Evolutionary conservation across 2,797 vertebrate species (phyloP), one percentile per base, ranked within the genome.

Genomic region (Buphagus erythrorhynchus): DNA sequence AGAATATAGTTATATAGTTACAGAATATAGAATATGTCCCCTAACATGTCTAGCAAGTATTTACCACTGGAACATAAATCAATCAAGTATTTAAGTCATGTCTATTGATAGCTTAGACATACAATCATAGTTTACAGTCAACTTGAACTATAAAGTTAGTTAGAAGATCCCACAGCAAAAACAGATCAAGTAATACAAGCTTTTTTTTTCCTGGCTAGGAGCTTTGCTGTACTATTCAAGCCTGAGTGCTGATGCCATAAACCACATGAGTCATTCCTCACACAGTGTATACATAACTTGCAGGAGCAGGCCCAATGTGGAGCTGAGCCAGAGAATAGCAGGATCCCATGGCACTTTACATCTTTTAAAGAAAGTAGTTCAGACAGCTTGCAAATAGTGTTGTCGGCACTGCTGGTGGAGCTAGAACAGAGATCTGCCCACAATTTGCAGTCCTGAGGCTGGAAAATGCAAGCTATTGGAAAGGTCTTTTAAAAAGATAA

Each of bases 91-190:
- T 24, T 36, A 89, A 89, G 45, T 63, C 33, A n/a, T 20, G 65
- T 57, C 54, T 84, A 43, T 25, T 55, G 71, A 52, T 17, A 66
- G 29, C 16, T 54, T 46, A 40, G 1, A 61, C 9, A 45, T n/a
- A 55, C 8, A 58, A 24, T 11, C 62, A 45, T 2, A 68, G 42
- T 26, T 68, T 48, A 16, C 21, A 55, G 16, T 36, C 20, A 76
- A 11, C 54, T 83, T 73, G 1, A 83, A n/a, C 18, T 52, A 45
- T 45, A 46, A 73, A 52, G 8, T 38, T 71, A 58, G 54, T 71
- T 67, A 72, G 38, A 83, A 90, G n/a, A 86, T 69, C 35, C 22
- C n/a, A 51, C 24, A 69, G 54, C 28, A 82, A 80, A 73, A 93
- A 16, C 8, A 67, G 29, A 21, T 65, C 8, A 40, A 79, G 62